phyloP scores from a whole-genome alignment of 2,797 vertebrate genomes.

The Thamnophis elegans region DNA sequence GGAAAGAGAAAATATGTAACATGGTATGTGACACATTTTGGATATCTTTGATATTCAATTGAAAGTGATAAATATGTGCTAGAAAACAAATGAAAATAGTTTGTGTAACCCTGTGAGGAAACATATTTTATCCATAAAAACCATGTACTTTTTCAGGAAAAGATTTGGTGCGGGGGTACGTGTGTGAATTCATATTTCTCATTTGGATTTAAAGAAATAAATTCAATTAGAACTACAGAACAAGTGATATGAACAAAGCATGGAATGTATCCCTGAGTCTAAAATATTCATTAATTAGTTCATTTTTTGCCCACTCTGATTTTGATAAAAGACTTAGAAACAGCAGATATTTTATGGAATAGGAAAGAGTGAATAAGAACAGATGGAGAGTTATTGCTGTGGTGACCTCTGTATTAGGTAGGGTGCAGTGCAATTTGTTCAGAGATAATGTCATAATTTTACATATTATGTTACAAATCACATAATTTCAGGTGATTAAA shows the following conservation, averaged over 20 bases:
- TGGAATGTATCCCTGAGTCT: background rate
- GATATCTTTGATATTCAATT: constrained; percentile 52
- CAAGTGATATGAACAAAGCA: background rate
- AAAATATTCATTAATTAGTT: background rate
- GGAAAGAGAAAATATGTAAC: constrained; percentile 52
- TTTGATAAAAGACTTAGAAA: background rate
- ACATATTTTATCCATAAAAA: constrained; percentile 23
- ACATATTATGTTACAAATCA: too few relatives aligned
- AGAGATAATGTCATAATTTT: background rate
- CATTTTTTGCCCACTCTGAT: background rate
- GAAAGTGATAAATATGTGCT: constrained; percentile 46
- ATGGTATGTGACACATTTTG: constrained; percentile 43
- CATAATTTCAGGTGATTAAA: background rate
- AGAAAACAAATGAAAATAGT: constrained; percentile 45
- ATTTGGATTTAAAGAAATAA: background rate
- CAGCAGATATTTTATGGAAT: background rate
- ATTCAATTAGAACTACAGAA: background rate
- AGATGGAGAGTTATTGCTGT: background rate
- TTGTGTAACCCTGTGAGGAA: constrained; percentile 25
- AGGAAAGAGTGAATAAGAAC: background rate
- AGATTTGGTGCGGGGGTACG: background rate
- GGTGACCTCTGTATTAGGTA: background rate
- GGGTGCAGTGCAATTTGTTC: background rate
- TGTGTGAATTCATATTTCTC: background rate
- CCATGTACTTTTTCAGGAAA: background rate